Conservation (phyloP, 2,797 vertebrate species). For the Aphelocoma californica region DNA sequence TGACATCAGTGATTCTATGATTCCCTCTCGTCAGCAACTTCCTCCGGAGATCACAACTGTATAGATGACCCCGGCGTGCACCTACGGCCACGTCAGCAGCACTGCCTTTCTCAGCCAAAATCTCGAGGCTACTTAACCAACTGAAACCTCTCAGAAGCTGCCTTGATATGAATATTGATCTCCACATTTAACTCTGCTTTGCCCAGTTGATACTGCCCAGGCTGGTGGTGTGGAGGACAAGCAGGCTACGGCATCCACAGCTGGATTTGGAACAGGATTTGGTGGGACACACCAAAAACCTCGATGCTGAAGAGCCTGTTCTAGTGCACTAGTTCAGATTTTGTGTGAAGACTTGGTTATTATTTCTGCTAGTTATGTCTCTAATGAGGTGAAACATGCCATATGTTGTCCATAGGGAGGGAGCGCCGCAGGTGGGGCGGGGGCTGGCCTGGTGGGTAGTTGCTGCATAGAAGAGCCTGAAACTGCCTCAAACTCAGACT, state of each 20-base stretch:
- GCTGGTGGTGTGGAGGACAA: accelerated
- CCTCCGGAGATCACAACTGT: neutral
- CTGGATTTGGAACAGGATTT: neutral
- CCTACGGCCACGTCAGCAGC: neutral
- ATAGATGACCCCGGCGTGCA: neutral
- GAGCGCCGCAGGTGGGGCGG: neutral
- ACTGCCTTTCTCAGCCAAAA: neutral
- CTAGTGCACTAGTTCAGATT: neutral
- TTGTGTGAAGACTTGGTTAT: slow-evolving; percentile 33
- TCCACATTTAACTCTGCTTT: neutral
- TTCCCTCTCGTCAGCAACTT: neutral
- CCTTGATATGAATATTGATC: neutral
- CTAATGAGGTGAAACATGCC: slow-evolving; percentile 64
- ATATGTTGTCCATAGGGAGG: slow-evolving; percentile 56
- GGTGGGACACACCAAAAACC: neutral
- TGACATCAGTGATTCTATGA: neutral
- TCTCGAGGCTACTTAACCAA: neutral
- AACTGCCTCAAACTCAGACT: neutral
- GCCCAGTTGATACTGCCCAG: neutral
- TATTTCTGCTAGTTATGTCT: slow-evolving; percentile 59
- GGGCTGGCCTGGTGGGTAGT: neutral
- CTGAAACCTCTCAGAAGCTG: slow-evolving; percentile 8
- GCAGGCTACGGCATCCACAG: accelerated
- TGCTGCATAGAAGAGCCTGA: neutral
- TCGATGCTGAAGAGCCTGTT: neutral